A percentile compares a stretch with the other conserved stretches of the same genome.
Evolutionary conservation across 2,888 invertebrate genomes (phyloP).

Genomic region (Lucinisca nassula): DNA sequence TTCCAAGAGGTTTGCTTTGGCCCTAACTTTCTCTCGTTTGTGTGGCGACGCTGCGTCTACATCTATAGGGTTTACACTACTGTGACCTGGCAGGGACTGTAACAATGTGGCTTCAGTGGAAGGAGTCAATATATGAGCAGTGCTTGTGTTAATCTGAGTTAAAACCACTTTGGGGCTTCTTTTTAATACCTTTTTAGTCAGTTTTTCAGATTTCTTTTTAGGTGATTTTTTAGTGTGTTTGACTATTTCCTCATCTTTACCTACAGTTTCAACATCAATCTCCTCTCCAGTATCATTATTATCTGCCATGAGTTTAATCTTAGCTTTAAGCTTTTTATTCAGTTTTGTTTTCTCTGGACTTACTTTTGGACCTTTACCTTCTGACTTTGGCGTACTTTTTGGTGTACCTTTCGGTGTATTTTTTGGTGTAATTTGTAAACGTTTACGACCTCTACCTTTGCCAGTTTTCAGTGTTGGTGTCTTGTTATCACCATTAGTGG

Average conservation of each 20-base stretch:
- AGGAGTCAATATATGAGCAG: not conserved
- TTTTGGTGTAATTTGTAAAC: not conserved
- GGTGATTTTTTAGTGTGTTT: slow-evolving; percentile 35
- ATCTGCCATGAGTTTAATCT: slow-evolving; percentile 22
- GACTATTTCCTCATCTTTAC: slow-evolving; percentile 40
- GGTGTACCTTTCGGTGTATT: not conserved
- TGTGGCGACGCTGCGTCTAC: not conserved
- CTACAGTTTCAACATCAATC: slow-evolving; percentile 65
- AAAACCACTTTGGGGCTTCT: slow-evolving; percentile 30
- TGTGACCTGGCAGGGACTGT: slow-evolving; percentile 62
- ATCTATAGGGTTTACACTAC: not conserved
- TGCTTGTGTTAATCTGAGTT: slow-evolving; percentile 5
- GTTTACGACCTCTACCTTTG: not conserved
- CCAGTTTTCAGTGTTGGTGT: not conserved
- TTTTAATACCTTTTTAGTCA: slow-evolving; percentile 36
- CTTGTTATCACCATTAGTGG: not conserved
- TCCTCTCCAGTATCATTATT: slow-evolving; percentile 54
- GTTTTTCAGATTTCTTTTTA: slow-evolving; percentile 6
- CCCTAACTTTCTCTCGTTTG: not conserved
- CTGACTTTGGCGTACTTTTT: not conserved
- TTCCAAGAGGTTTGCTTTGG: slow-evolving; percentile 52
- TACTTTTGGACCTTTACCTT: not conserved
- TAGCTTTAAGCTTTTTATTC: slow-evolving; percentile 21
- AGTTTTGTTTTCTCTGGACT: slow-evolving; percentile 28
- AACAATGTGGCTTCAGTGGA: slow-evolving; percentile 62